Conservation (phyloP, 2,797 vertebrate genomes). For the Delichon dasypus region DNA sequence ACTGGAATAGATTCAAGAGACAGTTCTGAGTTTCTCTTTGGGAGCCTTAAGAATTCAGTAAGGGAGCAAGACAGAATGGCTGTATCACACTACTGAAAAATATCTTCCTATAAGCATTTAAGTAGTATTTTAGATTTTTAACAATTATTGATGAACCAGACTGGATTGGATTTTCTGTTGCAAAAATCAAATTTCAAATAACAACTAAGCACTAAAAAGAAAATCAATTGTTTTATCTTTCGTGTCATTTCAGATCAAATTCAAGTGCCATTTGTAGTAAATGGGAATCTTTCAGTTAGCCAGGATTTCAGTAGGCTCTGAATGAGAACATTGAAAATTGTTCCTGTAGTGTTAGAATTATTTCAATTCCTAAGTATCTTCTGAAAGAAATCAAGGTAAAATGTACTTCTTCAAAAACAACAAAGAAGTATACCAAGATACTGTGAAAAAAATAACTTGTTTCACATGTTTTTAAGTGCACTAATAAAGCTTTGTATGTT, state of each 20-base stretch:
- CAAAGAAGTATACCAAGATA: neutral
- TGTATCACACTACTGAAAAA: neutral
- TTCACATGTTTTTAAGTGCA: neutral
- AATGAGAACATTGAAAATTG: neutral
- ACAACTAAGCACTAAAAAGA: neutral
- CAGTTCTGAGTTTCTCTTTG: neutral
- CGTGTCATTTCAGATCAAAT: neutral
- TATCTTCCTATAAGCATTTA: neutral
- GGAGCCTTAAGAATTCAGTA: neutral
- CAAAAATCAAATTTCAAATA: neutral
- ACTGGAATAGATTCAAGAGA: neutral
- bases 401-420: neutral
- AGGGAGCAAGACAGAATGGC: neutral
- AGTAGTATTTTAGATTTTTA: neutral
- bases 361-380: neutral
- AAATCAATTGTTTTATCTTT: neutral
- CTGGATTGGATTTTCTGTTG: neutral
- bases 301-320: neutral
- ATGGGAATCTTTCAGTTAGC: neutral
- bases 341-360: neutral
- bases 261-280: neutral
- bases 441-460: neutral
- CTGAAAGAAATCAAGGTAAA: neutral
- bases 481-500: neutral
- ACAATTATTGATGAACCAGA: neutral